These are phyloP conservation scores for Gallinago solitaria DNA, from an alignment of 2,797 vertebrate species.

Conservation along the genomic window DNA sequence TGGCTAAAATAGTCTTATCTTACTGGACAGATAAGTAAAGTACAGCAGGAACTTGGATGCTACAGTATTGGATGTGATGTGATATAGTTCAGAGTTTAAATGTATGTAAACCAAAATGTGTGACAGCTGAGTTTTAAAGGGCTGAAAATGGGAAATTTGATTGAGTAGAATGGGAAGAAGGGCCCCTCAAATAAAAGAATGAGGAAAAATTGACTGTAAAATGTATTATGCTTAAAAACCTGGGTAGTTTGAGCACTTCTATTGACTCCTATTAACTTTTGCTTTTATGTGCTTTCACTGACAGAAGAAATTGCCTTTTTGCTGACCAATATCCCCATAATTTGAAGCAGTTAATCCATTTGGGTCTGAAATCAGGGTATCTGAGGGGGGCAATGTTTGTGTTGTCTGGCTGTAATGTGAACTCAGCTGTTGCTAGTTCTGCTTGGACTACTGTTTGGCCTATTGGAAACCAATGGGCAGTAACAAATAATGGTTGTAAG, in stretches of 20 bases:
- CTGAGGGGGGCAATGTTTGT: not conserved
- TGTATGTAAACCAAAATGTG: not conserved
- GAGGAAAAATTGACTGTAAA: not conserved
- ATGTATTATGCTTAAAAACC: not conserved
- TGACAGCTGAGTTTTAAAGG: not conserved
- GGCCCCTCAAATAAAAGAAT: not conserved
- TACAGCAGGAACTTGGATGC: not conserved
- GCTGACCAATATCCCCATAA: not conserved
- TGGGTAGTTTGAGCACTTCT: not conserved
- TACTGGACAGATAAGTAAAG: not conserved
- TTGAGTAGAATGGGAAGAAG: not conserved
- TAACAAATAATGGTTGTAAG: not conserved
- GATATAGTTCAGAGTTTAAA: not conserved
- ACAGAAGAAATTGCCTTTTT: not conserved
- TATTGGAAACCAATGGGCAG: not conserved
- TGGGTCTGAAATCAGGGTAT: not conserved
- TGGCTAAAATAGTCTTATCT: not conserved
- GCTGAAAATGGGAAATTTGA: not conserved
- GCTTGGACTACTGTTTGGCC: not conserved
- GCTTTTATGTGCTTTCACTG: not conserved
- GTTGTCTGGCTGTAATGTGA: not conserved
- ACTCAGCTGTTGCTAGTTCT: not conserved
- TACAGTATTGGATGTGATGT: not conserved
- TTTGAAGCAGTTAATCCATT: not conserved
- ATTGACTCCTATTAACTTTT: not conserved